Percentiles rank a stretch among this genome's conserved stretches.
These are phyloP conservation scores for Pseudotriccus pelzelni DNA, from an alignment of 2,797 vertebrate species.

Conservation along the genomic window DNA sequence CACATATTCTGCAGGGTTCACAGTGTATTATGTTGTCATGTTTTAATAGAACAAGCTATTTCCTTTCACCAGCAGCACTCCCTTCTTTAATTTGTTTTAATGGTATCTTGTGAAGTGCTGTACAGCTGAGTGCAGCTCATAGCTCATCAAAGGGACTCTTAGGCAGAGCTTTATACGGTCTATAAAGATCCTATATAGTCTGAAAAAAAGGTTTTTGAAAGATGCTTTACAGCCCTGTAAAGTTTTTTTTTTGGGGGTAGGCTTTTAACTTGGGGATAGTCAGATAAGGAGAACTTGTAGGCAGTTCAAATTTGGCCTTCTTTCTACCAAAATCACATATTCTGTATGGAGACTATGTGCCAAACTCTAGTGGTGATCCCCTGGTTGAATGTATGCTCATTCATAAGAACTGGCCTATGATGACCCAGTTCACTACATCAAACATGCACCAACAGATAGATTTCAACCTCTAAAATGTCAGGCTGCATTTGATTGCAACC, in stretches of 20 bases:
- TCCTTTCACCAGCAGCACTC: neutral
- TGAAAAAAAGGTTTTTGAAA: neutral
- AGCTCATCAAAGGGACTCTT: neutral
- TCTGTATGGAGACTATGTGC: neutral
- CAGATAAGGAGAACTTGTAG: neutral
- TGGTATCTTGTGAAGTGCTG: neutral
- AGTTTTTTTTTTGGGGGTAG: neutral
- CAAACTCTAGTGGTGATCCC: neutral
- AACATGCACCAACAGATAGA: neutral
- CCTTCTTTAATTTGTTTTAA: neutral
- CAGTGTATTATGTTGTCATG: neutral
- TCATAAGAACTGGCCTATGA: neutral
- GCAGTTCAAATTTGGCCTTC: neutral
- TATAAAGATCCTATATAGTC: neutral
- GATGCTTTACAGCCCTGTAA: neutral
- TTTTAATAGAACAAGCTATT: neutral
- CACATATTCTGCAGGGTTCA: too few species aligned
- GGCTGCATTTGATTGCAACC: neutral
- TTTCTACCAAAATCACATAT: neutral
- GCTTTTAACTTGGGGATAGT: neutral
- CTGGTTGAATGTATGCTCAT: neutral
- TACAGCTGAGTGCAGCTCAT: neutral
- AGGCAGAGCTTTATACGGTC: neutral
- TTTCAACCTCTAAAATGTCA: neutral
- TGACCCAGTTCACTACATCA: neutral